Base-by-base conservation (phyloP, 30 jellyfish, hydroid and myxozoan genomes). In the Clytia hemisphaerica region DNA sequence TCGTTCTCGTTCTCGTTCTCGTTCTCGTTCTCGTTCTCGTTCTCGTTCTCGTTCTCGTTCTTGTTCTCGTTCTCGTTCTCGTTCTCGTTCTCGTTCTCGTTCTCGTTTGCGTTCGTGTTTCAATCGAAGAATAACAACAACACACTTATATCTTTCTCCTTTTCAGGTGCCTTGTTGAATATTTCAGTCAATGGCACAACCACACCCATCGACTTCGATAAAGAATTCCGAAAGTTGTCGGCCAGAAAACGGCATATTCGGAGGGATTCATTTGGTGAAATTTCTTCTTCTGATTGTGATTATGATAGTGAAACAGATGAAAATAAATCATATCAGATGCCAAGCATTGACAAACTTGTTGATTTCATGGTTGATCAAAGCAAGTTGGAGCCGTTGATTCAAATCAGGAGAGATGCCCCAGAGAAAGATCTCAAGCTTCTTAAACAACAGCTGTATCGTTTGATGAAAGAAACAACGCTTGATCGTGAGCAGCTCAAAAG, bases 401-500 rank as follows among this genome's bases (percentile, higher is more conserved):
- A 40, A 28, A 27, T 60, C 21, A 33, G 58, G 21, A 37, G 61
- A 60, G 61, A 60, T 60, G n/a, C n/a, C n/a, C n/a, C n/a, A n/a
- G 73, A 60, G 47, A 3, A 6, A 4, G 22, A 19, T 27, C 30
- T 27, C 9, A 51, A 36, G 44, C 1, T 6, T 2, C 45, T 60
- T 3, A 22, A 29, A 60, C 2, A 1, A 12, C 30, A n/a, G 9
- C 61, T 60, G 10, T 28, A 35, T 27, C 10, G 19, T 18, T 51
- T 60, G 6, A 51, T 60, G 34, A 27, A 36, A 60, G 19, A 27
- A 10, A 28, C 58, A 2, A 60, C 73, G 5, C 47, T 60, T 4
- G 73, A 60, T 7, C 26, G 26, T n/a, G 47, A 60, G 47, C 73
- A 60, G 73, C 73, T 60, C 2, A 24, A 28, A 27, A 60, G 73